A percentile compares a stretch with the other conserved stretches of the same genome.
phyloP scores from a whole-genome alignment of 2,113 vertebrate genomes.

The Gopherus evgoodei region DNA sequence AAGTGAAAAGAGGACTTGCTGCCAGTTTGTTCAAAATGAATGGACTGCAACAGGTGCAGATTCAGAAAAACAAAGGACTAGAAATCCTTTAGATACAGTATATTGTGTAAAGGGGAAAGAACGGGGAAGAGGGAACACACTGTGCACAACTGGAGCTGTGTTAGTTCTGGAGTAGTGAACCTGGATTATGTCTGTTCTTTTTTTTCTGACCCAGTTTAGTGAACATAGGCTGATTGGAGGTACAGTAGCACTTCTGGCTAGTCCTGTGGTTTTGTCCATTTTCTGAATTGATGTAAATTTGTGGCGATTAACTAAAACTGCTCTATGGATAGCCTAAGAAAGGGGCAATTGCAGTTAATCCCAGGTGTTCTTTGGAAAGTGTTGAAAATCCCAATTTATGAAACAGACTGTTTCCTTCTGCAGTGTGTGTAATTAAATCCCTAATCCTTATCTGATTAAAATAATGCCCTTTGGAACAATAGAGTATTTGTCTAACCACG shows the following conservation, averaged over 20 bases:
- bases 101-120: not conserved
- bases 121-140: constrained; percentile 36
- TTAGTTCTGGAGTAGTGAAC: constrained; percentile 38
- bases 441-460: constrained; percentile 8
- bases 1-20: not conserved
- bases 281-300: not conserved
- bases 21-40: not conserved
- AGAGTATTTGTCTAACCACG: not conserved
- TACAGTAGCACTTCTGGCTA: constrained; percentile 34
- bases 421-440: not conserved
- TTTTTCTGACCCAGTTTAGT: constrained; percentile 45
- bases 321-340: not conserved
- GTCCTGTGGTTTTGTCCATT: not conserved
- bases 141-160: not conserved
- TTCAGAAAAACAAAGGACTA: not conserved
- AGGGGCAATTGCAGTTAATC: not conserved
- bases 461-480: not conserved
- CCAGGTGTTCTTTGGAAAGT: not conserved
- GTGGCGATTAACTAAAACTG: not conserved
- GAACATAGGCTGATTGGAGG: not conserved
- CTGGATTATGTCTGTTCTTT: constrained; percentile 37
- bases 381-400: not conserved
- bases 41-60: not conserved
- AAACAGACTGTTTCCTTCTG: not conserved
- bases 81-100: rapidly evolving